Conservation (phyloP, 2,113 vertebrate species). For the Zosterops borbonicus region DNA sequence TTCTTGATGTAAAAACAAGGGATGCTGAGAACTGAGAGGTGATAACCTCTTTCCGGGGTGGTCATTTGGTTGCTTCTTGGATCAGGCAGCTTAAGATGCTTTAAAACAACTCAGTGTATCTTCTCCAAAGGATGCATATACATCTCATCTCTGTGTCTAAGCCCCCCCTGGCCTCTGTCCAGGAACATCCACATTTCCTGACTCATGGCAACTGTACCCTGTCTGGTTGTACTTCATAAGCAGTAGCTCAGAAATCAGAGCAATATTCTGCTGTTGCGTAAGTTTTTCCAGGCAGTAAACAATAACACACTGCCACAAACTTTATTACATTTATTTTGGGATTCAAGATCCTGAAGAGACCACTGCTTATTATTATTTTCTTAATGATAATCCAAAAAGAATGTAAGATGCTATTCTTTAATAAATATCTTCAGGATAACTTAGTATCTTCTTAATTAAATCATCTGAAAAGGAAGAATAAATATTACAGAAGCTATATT, state of each 20-base stretch:
- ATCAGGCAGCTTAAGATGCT: not conserved
- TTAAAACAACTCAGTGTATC: not conserved
- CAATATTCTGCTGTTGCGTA: not conserved
- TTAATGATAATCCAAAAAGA: not conserved
- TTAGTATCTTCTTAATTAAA: not conserved
- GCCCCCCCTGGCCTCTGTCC: slow-evolving; percentile 1
- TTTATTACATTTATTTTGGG: slow-evolving; percentile 43
- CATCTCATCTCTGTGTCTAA: not conserved
- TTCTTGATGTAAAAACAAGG: not conserved
- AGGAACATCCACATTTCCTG: slow-evolving; percentile 46
- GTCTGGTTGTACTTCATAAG: slow-evolving; percentile 35
- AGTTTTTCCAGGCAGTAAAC: slow-evolving; percentile 57
- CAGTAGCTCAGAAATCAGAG: slow-evolving; percentile 26
- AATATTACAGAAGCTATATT: not conserved
- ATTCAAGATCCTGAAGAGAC: not conserved
- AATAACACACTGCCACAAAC: slow-evolving; percentile 29
- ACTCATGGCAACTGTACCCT: slow-evolving; percentile 22
- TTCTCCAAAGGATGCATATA: not conserved
- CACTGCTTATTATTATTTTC: not conserved
- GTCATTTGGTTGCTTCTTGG: not conserved
- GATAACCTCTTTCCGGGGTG: not conserved
- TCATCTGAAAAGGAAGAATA: not conserved
- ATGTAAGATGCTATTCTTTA: not conserved
- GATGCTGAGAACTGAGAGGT: not conserved
- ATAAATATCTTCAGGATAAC: not conserved